Base-by-base conservation (phyloP, 2,888 invertebrate species). In the Polydrusus tereticollis region DNA sequence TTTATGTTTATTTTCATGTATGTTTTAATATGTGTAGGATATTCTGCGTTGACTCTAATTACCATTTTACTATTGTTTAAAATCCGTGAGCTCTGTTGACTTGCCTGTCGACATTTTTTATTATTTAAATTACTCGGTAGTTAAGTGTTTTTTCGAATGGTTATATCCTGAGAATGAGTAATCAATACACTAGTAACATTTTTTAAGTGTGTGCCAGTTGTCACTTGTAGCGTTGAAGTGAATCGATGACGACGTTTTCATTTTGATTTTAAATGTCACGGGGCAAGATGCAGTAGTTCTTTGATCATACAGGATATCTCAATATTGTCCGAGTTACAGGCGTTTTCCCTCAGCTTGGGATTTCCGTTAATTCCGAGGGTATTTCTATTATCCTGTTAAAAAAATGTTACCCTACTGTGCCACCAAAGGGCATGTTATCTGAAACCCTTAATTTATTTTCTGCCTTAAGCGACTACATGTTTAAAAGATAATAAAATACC, bases 1-100 rank as follows among this genome's bases (percentile, higher is more conserved):
- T 63, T 72, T 70, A 74, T 73, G 64, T 71, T 71, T 63, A 74
- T 74, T 74, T 73, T 68, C 73, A 41, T 45, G 33, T 68, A 36
- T 52, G 64, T 68, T 68, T 68, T 69, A 71, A 68, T 71, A 63
- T 21, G 68, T 47, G 67, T 69, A 58, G 60, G 64, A 65, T 71
- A 74, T 74, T 74, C 70, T 68, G 71, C 70, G 55, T 36, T 63
- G 62, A 71, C 41, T 64, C 65, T 63, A 59, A 71, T 74, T 74
- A 71, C 71, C 74, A 74, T 74, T 68, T 67, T 71, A 66, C 71
- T 67, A 74, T 74, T 74, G 74, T 74, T 71, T 74, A 66, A 71
- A 67, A 66, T 69, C 65, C 65, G 55, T 65, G 52, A 72, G 68
- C 59, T 62, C 57, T 73, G 73, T 73, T 73, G 69, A 59, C 73